These are phyloP conservation scores for Sebastes trivittatus DNA, from an alignment of 2,797 vertebrate genomes.

Conservation along the genomic window DNA sequence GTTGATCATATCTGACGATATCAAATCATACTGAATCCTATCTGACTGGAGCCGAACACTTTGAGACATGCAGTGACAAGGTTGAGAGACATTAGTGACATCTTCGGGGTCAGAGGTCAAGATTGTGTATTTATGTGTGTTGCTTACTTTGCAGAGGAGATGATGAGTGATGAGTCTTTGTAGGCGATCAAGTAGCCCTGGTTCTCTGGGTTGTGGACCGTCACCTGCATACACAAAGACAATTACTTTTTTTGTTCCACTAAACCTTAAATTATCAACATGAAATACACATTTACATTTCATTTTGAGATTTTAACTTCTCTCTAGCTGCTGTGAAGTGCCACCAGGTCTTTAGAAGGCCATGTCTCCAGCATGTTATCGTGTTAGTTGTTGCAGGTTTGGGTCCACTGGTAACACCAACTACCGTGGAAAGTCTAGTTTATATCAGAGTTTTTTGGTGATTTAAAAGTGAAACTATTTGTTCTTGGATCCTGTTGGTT, in stretches of 20 bases:
- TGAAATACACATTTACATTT: neutral
- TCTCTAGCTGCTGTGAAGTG: too few species aligned
- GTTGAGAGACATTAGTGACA: neutral
- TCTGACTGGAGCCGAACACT: neutral
- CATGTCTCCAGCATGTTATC: too few species aligned
- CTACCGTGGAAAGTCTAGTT: too few species aligned
- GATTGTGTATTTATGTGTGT: neutral
- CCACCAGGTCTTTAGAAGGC: too few species aligned
- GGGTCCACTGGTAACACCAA: too few species aligned
- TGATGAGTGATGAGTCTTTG: slow-evolving; percentile 96
- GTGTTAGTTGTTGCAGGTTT: too few species aligned
- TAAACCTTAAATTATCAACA: neutral
- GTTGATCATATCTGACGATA: neutral
- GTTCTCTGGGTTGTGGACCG: slow-evolving; percentile 97
- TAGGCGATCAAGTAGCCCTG: slow-evolving; percentile 98
- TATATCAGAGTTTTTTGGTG: neutral
- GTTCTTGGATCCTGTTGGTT: neutral
- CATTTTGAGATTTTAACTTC: neutral
- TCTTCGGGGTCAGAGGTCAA: neutral
- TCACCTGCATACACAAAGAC: slow-evolving; percentile 81
- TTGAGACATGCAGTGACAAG: neutral
- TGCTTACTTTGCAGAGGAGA: slow-evolving; percentile 94
- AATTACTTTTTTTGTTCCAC: too few species aligned
- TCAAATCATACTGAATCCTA: neutral
- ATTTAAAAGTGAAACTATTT: neutral